Percentiles rank a stretch among this genome's conserved stretches.
Conservation (phyloP, 2,113 vertebrate species). For the Coptodon bakossiorum region DNA sequence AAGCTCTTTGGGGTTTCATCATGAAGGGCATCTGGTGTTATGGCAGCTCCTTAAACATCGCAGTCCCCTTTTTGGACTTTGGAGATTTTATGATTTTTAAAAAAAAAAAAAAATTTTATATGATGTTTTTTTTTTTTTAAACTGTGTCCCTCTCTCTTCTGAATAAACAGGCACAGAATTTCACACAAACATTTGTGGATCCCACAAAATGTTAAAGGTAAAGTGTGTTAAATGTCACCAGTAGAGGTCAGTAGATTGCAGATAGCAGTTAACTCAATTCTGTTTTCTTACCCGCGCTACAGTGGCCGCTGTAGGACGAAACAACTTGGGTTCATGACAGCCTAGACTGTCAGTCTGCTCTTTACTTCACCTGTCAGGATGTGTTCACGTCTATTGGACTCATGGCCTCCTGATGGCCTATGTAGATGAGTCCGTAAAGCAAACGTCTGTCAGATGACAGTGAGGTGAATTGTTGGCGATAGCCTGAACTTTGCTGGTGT, state of each 20-base stretch:
- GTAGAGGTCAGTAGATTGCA: background rate
- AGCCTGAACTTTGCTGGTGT: background rate
- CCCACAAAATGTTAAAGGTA: background rate
- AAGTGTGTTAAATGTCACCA: background rate
- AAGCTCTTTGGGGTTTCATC: background rate
- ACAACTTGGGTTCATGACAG: background rate
- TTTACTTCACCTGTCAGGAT: background rate
- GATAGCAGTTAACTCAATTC: background rate
- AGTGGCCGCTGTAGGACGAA: background rate
- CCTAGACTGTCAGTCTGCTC: background rate
- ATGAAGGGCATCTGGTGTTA: background rate
- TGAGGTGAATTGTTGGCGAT: background rate
- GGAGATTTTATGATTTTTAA: background rate
- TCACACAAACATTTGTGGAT: background rate
- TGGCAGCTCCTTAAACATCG: background rate
- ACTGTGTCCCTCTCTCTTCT: background rate
- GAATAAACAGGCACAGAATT: background rate
- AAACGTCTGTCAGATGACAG: background rate
- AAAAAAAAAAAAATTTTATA: too few species aligned
- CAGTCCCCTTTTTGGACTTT: background rate
- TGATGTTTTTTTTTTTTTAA: rapidly evolving
- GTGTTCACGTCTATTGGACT: rapidly evolving
- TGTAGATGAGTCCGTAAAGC: background rate
- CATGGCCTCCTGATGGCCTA: background rate
- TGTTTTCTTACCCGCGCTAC: background rate